phyloP scores from a whole-genome alignment of 2,888 invertebrate species.

The Clistopyga incitator region DNA sequence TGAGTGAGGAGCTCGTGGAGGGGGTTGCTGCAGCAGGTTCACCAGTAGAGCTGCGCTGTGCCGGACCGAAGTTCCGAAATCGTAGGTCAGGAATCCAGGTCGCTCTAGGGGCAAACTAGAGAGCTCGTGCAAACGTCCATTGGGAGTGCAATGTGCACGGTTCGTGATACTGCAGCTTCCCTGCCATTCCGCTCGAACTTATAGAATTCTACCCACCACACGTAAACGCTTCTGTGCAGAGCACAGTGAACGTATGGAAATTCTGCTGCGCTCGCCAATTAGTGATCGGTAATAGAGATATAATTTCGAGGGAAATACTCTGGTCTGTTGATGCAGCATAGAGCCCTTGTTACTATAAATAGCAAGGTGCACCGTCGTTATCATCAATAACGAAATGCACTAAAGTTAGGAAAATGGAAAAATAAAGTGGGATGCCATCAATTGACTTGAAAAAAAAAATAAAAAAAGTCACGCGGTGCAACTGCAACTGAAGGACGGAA shows the following conservation, averaged over 20 bases:
- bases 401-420: too few species aligned
- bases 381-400: not conserved
- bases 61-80: constrained; percentile 60
- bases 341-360: not conserved
- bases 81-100: constrained; percentile 66
- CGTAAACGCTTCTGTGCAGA: constrained; percentile 36
- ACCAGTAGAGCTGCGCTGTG: constrained; percentile 22
- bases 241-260: not conserved
- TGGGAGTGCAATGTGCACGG: constrained; percentile 40
- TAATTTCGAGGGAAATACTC: constrained; percentile 35
- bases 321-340: constrained; percentile 7
- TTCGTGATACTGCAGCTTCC: constrained; percentile 31
- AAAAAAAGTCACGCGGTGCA: too few species aligned
- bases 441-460: too few species aligned
- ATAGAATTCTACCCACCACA: constrained; percentile 40
- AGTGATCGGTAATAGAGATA: constrained; percentile 53
- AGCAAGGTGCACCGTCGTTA: not conserved
- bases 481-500: too few species aligned
- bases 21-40: constrained; percentile 18
- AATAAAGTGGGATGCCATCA: too few species aligned
- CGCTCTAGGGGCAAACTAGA: constrained; percentile 38
- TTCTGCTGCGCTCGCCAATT: constrained; percentile 38
- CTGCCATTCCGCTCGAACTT: constrained; percentile 20
- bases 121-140: constrained; percentile 35
- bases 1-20: not conserved